Evolutionary conservation across 2,888 invertebrate species (phyloP).

Genomic region (Pycnomerus fuliginosus): DNA sequence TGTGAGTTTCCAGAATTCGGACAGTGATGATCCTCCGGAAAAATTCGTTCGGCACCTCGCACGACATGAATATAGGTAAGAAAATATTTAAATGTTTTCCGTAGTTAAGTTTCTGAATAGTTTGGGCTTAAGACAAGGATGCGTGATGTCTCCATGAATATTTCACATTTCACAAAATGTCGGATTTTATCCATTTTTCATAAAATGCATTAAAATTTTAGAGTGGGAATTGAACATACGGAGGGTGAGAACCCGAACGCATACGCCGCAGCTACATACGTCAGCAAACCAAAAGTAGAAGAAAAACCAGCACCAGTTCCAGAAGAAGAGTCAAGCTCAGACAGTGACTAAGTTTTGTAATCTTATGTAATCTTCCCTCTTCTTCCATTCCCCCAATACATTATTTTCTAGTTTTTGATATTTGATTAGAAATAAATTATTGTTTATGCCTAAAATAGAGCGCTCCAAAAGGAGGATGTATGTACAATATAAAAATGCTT

Average conservation of each 20-base stretch:
- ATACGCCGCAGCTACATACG: constrained; percentile 62
- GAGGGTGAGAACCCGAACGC: constrained; percentile 70
- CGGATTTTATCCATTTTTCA: not conserved
- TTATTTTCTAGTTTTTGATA: not conserved
- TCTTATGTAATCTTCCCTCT: constrained; percentile 2
- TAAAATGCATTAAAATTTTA: constrained; percentile 40
- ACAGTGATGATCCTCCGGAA: constrained; percentile 89
- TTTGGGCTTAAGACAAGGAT: not conserved
- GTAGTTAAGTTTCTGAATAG: not conserved
- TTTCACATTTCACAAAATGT: not conserved
- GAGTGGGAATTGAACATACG: constrained; percentile 88
- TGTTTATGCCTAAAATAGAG: constrained; percentile 8
- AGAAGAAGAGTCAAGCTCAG: constrained; percentile 53
- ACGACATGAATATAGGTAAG: constrained; percentile 88
- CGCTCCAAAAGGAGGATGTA: constrained; percentile 1
- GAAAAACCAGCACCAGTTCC: constrained; percentile 45
- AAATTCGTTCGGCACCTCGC: constrained; percentile 97
- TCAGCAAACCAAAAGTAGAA: constrained; percentile 49
- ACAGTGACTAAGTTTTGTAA: constrained; percentile 49
- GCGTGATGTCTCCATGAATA: not conserved
- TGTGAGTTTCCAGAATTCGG: constrained; percentile 83
- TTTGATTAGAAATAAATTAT: constrained; percentile 1
- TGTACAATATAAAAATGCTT: not conserved
- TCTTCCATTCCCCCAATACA: constrained; percentile 3
- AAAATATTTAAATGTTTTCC: constrained; percentile 69